Evolutionary conservation across 2,113 vertebrate genomes (phyloP).

Genomic region (Labeo rohita): DNA sequence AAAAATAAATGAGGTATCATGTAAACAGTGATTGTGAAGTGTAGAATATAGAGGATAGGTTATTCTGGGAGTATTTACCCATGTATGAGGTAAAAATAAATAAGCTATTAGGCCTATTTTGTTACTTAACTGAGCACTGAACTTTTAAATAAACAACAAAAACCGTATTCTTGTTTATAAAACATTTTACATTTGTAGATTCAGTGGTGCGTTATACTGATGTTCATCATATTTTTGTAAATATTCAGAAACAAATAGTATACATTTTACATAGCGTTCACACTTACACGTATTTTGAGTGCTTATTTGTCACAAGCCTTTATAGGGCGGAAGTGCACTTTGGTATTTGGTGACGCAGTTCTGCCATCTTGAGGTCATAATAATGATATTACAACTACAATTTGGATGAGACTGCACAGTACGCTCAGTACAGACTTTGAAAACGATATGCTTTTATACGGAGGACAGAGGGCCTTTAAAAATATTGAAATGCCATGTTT

Average conservation of each 20-base stretch:
- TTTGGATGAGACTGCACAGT: not conserved
- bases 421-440: not conserved
- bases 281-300: not conserved
- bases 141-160: not conserved
- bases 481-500: not conserved
- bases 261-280: not conserved
- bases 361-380: slow-evolving; percentile 21
- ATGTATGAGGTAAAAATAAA: too few species aligned
- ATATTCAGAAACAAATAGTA: not conserved
- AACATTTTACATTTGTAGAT: not conserved
- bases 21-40: not conserved
- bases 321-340: not conserved
- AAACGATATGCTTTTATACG: not conserved
- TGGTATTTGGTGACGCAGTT: not conserved
- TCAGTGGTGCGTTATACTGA: not conserved
- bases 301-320: not conserved
- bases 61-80: not conserved
- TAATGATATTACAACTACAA: not conserved
- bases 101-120: not conserved
- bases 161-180: not conserved
- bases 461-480: not conserved
- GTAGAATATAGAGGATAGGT: not conserved
- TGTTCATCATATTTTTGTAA: not conserved
- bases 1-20: not conserved
- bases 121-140: not conserved